Conservation (phyloP, 2,797 vertebrate genomes). For the Lepus townsendii region DNA sequence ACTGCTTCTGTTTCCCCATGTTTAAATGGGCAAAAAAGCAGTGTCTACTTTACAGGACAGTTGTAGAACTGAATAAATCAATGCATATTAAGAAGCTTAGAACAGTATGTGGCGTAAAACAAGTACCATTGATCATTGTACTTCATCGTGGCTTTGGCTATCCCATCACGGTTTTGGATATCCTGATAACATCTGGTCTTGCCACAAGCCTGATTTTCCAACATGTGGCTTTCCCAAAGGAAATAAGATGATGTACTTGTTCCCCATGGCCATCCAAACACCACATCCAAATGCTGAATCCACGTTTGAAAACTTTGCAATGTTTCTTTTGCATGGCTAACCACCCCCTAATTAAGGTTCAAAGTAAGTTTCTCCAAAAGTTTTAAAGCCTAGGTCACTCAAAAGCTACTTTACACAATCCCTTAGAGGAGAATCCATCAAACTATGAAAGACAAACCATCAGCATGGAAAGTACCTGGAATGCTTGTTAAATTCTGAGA, state of each 20-base stretch:
- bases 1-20: not conserved
- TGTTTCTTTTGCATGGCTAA: not conserved
- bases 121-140: not conserved
- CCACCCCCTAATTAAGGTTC: not conserved
- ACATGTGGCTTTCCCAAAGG: not conserved
- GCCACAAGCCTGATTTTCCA: constrained; percentile 15
- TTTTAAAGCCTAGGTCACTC: constrained; percentile 23
- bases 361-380: not conserved
- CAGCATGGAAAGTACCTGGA: not conserved
- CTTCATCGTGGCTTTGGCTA: not conserved
- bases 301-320: constrained; percentile 2
- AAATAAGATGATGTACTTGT: constrained; percentile 10
- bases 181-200: not conserved
- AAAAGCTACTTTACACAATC: constrained; percentile 16
- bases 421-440: not conserved
- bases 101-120: not conserved
- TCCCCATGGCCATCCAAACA: not conserved
- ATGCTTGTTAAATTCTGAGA: not conserved
- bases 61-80: not conserved
- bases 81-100: not conserved
- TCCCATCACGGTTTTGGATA: not conserved
- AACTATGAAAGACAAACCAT: not conserved
- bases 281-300: not conserved
- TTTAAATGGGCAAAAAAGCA: not conserved
- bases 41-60: not conserved